Conservation (phyloP, 2,888 invertebrate species). For the Lucinisca nassula region DNA sequence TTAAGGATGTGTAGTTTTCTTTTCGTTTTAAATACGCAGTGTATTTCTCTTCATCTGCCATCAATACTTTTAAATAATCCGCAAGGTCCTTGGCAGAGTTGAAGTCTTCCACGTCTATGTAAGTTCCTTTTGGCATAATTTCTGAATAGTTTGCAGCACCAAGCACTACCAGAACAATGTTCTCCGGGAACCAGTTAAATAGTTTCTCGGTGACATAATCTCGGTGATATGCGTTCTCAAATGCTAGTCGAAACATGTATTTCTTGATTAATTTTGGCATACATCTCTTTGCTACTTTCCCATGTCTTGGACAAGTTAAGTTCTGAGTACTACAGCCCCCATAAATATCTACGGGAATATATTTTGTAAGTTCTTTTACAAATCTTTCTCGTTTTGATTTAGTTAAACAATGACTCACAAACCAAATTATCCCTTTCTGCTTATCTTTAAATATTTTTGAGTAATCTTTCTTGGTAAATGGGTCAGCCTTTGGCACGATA, state of each 20-base stretch:
- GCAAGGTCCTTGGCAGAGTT: constrained; percentile 23
- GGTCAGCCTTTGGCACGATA: not conserved
- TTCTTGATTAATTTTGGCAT: not conserved
- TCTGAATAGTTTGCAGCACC: constrained; percentile 14
- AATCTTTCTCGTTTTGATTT: constrained; percentile 28
- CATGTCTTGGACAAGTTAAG: not conserved
- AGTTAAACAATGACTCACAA: constrained; percentile 42
- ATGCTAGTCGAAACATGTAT: constrained; percentile 45
- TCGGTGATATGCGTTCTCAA: constrained; percentile 64
- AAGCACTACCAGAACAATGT: constrained; percentile 47
- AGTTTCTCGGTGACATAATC: constrained; percentile 69
- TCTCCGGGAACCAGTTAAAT: constrained; percentile 36
- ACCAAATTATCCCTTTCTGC: constrained; percentile 10
- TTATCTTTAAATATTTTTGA: not conserved
- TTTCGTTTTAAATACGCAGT: constrained; percentile 7
- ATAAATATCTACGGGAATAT: constrained; percentile 21
- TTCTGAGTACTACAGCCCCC: constrained; percentile 21
- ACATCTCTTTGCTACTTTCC: not conserved
- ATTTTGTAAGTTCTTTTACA: constrained; percentile 18
- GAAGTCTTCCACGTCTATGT: constrained; percentile 20
- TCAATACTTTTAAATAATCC: not conserved
- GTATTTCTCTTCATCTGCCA: not conserved
- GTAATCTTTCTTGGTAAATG: not conserved
- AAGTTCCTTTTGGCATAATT: constrained; percentile 1
- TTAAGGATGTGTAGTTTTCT: not conserved